Evolutionary conservation across 2,113 vertebrate genomes (phyloP).

Genomic region (Deroptyus accipitrinus): DNA sequence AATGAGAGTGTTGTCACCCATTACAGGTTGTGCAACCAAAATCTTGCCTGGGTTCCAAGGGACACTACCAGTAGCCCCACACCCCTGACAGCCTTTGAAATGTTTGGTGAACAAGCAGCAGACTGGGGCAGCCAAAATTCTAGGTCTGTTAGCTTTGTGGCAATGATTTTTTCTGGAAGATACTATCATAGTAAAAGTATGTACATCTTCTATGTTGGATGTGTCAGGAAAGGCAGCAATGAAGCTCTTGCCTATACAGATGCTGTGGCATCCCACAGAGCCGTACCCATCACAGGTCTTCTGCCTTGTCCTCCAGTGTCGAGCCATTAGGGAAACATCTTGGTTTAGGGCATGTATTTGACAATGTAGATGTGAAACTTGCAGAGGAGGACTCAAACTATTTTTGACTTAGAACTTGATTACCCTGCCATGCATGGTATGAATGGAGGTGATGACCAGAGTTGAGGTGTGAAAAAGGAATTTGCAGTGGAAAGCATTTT

Average conservation of each 20-base stretch:
- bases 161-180: background rate
- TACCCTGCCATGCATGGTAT: background rate
- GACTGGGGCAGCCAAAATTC: background rate
- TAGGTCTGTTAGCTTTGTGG: background rate
- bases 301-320: background rate
- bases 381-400: background rate
- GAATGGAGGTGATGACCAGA: background rate
- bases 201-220: background rate
- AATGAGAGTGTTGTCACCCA: background rate
- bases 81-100: background rate
- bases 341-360: background rate
- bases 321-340: background rate
- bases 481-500: background rate
- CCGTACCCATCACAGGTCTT: rapidly evolving
- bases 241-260: background rate
- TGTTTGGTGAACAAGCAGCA: background rate
- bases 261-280: background rate
- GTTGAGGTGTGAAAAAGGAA: background rate
- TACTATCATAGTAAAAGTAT: background rate
- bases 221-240: background rate
- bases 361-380: background rate
- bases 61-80: background rate
- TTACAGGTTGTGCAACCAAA: background rate
- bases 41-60: background rate
- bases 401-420: background rate